A percentile compares a stretch with the other conserved stretches of the same genome.
phyloP scores from a whole-genome alignment of 2,797 vertebrate genomes.

The Lepus townsendii region DNA sequence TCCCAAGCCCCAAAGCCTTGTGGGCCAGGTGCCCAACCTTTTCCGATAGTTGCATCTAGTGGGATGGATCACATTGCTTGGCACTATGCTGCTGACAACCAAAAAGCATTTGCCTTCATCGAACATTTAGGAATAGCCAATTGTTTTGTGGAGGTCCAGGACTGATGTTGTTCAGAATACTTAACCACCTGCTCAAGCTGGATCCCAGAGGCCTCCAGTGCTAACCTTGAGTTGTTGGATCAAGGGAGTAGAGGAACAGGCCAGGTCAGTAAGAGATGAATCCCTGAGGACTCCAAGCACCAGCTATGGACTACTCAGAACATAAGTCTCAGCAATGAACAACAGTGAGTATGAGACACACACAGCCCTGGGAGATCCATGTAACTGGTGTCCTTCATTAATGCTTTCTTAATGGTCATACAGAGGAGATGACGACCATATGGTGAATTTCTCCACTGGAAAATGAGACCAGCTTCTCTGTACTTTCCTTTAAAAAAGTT shows the following conservation, averaged over 20 bases:
- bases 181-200: conserved; percentile 26
- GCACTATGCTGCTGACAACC: background rate
- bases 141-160: background rate
- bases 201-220: background rate
- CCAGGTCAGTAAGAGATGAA: background rate
- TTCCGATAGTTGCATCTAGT: conserved; percentile 5
- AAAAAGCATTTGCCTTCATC: conserved; percentile 12
- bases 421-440: background rate
- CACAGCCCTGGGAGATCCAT: background rate
- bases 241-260: background rate
- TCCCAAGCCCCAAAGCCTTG: background rate
- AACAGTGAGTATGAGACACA: background rate
- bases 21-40: background rate
- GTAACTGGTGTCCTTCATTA: background rate
- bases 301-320: background rate
- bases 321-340: background rate
- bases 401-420: background rate
- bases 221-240: conserved; percentile 46
- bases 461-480: background rate
- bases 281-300: background rate
- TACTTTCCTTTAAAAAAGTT: conserved; percentile 14
- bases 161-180: background rate
- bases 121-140: conserved; percentile 14
- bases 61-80: background rate
- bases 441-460: background rate